These are phyloP conservation scores for Ctenopoma kingsleyae DNA, from an alignment of 2,797 vertebrate genomes.

Conservation along the genomic window DNA sequence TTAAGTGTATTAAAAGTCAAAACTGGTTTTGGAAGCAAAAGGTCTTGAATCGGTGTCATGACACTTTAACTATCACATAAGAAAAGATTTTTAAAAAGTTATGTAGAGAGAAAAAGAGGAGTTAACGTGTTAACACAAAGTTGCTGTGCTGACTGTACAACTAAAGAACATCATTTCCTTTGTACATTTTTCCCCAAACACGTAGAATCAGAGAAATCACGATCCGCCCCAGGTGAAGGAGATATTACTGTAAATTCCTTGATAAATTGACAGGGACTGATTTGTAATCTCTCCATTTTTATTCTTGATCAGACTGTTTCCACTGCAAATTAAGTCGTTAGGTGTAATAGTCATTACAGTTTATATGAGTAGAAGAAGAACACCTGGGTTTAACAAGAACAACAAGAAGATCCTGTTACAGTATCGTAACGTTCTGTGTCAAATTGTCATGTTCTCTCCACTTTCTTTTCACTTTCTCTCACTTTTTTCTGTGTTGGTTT, in stretches of 20 bases:
- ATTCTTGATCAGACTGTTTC: slow-evolving; percentile 1
- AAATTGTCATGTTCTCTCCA: too few species aligned
- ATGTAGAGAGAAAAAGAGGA: not conserved
- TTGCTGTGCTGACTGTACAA: not conserved
- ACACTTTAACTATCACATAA: not conserved
- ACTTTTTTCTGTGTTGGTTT: not conserved
- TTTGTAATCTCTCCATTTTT: not conserved
- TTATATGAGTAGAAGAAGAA: not conserved
- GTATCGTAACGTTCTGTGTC: too few species aligned
- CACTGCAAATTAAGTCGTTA: slow-evolving; percentile 1
- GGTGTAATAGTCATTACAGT: not conserved
- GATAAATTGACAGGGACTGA: not conserved
- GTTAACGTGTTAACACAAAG: not conserved
- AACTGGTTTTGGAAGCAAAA: not conserved
- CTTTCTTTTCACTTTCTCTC: too few species aligned
- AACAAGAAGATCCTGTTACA: not conserved
- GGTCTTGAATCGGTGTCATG: not conserved
- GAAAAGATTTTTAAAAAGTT: not conserved
- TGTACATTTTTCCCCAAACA: not conserved
- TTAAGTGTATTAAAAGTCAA: not conserved
- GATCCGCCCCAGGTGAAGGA: not conserved
- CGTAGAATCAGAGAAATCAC: slow-evolving; percentile 6
- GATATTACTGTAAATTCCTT: not conserved
- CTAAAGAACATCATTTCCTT: not conserved
- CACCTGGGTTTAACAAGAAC: not conserved